phyloP scores from a whole-genome alignment of 2,888 invertebrate species.

The Trachelus stipa region DNA sequence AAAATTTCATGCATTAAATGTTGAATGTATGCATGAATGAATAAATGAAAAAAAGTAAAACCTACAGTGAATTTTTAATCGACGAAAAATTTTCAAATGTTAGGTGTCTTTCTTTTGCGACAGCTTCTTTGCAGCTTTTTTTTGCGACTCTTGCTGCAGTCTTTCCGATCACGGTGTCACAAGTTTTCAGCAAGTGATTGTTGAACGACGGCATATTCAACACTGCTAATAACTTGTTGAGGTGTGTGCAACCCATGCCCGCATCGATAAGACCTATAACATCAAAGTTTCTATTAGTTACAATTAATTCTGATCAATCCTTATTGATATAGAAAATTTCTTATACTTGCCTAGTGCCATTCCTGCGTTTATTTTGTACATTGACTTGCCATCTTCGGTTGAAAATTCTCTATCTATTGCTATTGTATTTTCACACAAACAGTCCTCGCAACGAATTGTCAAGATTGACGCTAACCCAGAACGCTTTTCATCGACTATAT shows the following conservation, averaged over 20 bases:
- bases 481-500: constrained; percentile 15
- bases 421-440: constrained; percentile 16
- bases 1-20: constrained; percentile 11
- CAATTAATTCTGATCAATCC: constrained; percentile 8
- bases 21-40: constrained; percentile 9
- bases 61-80: constrained; percentile 12
- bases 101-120: constrained; percentile 8
- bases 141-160: constrained; percentile 3
- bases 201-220: constrained; percentile 16
- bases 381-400: constrained; percentile 13
- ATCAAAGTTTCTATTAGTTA: constrained; percentile 1
- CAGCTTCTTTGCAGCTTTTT: constrained; percentile 14
- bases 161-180: constrained; percentile 10
- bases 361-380: constrained; percentile 17
- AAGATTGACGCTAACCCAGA: constrained; percentile 11
- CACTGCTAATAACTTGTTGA: constrained; percentile 14
- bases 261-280: constrained; percentile 13
- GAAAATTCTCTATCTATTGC: constrained; percentile 10
- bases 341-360: constrained; percentile 15
- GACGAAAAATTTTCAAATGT: constrained; percentile 8
- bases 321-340: constrained; percentile 9
- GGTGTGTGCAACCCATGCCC: constrained; percentile 15
- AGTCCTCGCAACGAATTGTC: constrained; percentile 16
- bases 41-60: constrained; percentile 11
- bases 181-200: constrained; percentile 15